Base-by-base conservation (phyloP, 2,797 vertebrate species). In the Lagorchestes hirsutus region DNA sequence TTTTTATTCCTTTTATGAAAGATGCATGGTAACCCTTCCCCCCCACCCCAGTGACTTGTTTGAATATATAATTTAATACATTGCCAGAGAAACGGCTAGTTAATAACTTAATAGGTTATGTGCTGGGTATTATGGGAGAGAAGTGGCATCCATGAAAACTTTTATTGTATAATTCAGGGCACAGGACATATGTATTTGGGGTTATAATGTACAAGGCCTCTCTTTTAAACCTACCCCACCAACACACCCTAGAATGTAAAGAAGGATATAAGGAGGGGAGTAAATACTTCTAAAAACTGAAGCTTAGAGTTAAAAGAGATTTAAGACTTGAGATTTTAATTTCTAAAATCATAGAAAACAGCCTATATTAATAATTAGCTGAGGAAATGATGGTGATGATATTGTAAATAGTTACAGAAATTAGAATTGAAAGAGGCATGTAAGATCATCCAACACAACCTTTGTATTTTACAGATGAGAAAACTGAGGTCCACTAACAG, bases 1-100 rank as follows among this genome's bases (percentile, higher is more conserved):
- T 98, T 98, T 97, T 96, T 98, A 94, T 98, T 98, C 95, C 96
- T 96, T 97, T 98, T 98, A 98, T 97, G 98, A 98, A 97, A 98
- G 98, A 96, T 27, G 59, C 95, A 97, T 98, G 98, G 98, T 97
- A 94, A 95, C 93, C 95, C 57, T 31, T 34, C 58, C 29, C 6
- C 28, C 50, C 56, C 4, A 18, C 16, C 55, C 96, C 82, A 96
- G 92, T 96, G 98, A 97, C 97, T 98, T 97, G 95, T 97, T 97
- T 96, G 97, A 98, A 98, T 91, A 97, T 97, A 94, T 90, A 55
- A 97, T 97, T 92, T 96, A 92, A 95, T 94, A 98, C 96, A 56
- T 55, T 97, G 96, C 90, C 95, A 97, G 97, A 98, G 97, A 96
- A 58, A 94, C 28, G 95, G 96, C 92, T 67, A 29, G 87, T 98